A percentile compares a stretch with the other conserved stretches of the same genome.
Evolutionary conservation across 2,797 vertebrate genomes (phyloP).

Genomic region (Hydrophis major): DNA sequence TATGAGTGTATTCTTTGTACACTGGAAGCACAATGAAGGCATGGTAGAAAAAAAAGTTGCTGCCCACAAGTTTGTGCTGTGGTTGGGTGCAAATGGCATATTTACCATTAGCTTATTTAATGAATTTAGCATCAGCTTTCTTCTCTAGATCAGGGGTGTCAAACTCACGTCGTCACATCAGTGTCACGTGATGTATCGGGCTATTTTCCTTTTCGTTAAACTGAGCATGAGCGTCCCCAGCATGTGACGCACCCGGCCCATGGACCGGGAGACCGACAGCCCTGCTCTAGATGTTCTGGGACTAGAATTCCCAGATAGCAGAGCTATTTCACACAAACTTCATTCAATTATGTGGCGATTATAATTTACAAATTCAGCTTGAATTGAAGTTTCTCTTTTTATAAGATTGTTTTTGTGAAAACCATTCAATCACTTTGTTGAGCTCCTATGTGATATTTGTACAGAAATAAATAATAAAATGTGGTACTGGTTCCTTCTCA

Average conservation of each 20-base stretch:
- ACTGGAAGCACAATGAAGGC: not conserved
- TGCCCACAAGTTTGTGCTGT: not conserved
- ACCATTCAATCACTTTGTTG: not conserved
- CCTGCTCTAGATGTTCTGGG: not conserved
- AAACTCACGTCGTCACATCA: no score
- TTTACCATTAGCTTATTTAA: not conserved
- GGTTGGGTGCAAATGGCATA: not conserved
- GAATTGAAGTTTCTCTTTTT: not conserved
- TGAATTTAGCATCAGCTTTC: not conserved
- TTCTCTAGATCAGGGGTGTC: not conserved
- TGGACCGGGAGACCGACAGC: no score
- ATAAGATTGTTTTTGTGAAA: not conserved
- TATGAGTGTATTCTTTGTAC: not conserved
- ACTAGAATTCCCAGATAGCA: not conserved
- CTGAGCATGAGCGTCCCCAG: no score
- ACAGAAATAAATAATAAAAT: not conserved
- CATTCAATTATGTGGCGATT: not conserved
- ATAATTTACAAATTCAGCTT: not conserved
- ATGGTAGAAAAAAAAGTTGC: not conserved
- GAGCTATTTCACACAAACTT: not conserved
- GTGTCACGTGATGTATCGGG: no score
- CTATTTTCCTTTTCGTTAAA: no score
- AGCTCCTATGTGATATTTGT: not conserved
- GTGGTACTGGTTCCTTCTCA: not conserved
- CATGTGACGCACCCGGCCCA: no score